Evolutionary conservation across 2,797 vertebrate genomes (phyloP).

Genomic region (Saxicola maurus): DNA sequence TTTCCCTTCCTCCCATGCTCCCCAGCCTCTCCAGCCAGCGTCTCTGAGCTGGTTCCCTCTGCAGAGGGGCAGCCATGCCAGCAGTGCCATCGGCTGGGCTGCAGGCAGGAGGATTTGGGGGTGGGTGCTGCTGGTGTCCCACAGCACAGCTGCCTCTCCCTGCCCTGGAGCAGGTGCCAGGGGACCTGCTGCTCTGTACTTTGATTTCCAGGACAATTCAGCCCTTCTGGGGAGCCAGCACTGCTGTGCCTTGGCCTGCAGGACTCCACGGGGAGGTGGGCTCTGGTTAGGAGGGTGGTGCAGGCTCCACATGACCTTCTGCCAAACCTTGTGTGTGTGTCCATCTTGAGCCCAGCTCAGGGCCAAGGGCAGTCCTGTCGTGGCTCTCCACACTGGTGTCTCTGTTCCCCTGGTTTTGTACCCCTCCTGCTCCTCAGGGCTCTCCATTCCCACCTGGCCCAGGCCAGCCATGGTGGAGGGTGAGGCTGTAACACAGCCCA

Average conservation of each 20-base stretch:
- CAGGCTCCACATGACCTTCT: not conserved
- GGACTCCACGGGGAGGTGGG: rapidly evolving
- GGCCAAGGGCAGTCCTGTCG: not conserved
- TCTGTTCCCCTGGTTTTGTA: not conserved
- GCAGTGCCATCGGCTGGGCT: rapidly evolving
- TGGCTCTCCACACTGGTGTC: rapidly evolving
- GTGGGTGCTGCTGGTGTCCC: not conserved
- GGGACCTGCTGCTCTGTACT: not conserved
- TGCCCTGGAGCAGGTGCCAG: not conserved
- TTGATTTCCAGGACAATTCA: not conserved
- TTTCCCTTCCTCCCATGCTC: not conserved
- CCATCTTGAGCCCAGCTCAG: not conserved
- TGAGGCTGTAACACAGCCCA: rapidly evolving
- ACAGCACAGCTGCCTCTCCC: not conserved
- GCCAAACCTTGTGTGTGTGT: not conserved
- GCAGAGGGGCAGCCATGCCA: not conserved
- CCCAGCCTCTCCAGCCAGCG: not conserved
- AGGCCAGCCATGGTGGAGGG: rapidly evolving
- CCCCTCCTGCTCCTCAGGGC: not conserved
- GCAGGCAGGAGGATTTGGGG: not conserved
- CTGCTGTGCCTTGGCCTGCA: not conserved
- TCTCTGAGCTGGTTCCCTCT: not conserved
- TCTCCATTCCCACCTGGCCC: not conserved
- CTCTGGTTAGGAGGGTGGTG: not conserved
- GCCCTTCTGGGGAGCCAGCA: not conserved